Base-by-base conservation (phyloP, 2,888 invertebrate species). In the Sinotaia quadrata region DNA sequence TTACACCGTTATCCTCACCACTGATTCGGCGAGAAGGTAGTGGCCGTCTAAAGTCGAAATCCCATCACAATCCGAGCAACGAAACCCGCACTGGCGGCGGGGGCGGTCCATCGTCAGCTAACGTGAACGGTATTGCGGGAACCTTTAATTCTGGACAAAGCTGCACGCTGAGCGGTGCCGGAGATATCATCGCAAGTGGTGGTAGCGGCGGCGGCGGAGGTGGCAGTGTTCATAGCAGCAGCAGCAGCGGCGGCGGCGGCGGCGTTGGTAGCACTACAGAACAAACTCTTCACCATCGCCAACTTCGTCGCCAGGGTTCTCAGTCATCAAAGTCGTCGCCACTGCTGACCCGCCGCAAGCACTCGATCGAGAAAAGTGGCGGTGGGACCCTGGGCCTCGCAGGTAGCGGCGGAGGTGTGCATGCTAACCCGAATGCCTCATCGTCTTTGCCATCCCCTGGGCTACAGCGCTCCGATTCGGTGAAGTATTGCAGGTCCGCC, bases 381-480 rank as follows among this genome's bases (percentile, higher is more conserved):
- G 44, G 69, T 56, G 52, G 54, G 18, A 47, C 24, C 65, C 49
- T 18, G 57, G 44, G 52, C 29, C 47, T 33, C 54, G 37, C 41
- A 44, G 41, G 54, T 37, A 29, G 33, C 34, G 27, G 56, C 34
- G 58, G 68, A 56, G 60, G 54, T 57, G 68, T 69, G 49, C 57
- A 63, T 57, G 67, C 47, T 1, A 69, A 72, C 31, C 61, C 71
- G 7, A 66, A 56, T 18, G 60, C 51, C 41, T 51, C 71, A 24
- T 60, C 67, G 12, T 73, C 80, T 15, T 54, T 77, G 56, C 68
- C 77, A 24, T 80, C 80, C 33, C 84, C 84, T 15, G 72, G 75
- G 21, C 71, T 83, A 34, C 78, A 74, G 60, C 76, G 84, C 27
- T 84, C 84, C 36, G 84, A 84, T 69, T 83, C 83, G 15, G 84